Base-by-base conservation (phyloP, 2,113 vertebrate genomes). In the Nothoprocta perdicaria region DNA sequence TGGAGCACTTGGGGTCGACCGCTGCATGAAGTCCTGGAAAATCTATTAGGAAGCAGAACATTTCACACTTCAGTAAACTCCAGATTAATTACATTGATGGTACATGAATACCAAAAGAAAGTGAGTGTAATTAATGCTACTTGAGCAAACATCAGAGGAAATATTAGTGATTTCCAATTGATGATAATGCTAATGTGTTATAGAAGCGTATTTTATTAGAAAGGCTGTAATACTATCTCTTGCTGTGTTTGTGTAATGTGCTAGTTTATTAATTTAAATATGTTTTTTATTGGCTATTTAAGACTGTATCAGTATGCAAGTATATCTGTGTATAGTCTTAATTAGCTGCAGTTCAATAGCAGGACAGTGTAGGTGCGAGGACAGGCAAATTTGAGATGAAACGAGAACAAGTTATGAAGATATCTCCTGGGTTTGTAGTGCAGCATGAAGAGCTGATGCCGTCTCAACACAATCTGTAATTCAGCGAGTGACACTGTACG, bases 21-120 rank as follows among this genome's bases (percentile, higher is more conserved):
- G 2, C 80, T 62, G 66, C 60, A 79, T 67, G 74, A 86, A 71
- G 72, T 89, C 91, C 90, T 84, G 85, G 89, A 67, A 95, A 94
- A 93, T 96, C 90, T 96, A 75, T 96, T 95, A 86, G 93, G 92
- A 85, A 89, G 81, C 80, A 91, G 52, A 92, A 90, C 84, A 94
- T 73, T 90, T 91, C 89, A 95, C 52, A 92, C 86, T 94, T 84
- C 92, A 85, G 24, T 93, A 92, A 95, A 86, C 94, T 72, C 88
- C 61, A 90, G 84, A 80, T 95, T 92, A 93, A 96, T 96, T 93
- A 89, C 68, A 52, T 8, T 73, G 33, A 62, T 80, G 80, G 75
- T 91, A 95, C 94, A 91, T 93, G 96, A 96, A 93, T 91, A 86
- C 71, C 61, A 66, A 73, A 92, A 91, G 57, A 89, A 92, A 93